Conservation (phyloP, 2,888 invertebrate genomes). For the Salticus scenicus region DNA sequence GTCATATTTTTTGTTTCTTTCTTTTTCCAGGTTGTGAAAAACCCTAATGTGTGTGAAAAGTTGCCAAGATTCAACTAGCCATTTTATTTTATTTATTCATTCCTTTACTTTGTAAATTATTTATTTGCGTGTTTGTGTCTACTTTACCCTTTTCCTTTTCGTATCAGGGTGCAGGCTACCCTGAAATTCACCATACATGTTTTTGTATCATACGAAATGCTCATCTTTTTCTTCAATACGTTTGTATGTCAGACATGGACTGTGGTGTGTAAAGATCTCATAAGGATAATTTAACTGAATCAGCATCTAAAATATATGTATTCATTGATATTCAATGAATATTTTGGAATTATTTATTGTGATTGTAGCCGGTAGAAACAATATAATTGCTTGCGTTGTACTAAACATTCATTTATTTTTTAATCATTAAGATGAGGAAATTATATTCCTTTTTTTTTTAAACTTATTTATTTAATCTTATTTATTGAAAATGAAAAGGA, state of each 20-base stretch:
- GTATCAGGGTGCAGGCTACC: background rate
- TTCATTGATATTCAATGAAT: background rate
- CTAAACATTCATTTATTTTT: no score
- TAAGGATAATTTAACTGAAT: background rate
- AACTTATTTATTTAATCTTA: no score
- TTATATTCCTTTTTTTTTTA: no score
- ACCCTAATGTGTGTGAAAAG: background rate
- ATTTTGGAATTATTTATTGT: background rate
- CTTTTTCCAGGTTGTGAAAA: constrained; percentile 16
- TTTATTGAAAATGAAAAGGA: no score
- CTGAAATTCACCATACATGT: background rate
- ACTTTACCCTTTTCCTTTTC: background rate
- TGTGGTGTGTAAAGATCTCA: background rate
- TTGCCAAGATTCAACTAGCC: constrained; percentile 12
- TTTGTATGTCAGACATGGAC: no score
- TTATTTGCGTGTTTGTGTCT: constrained; percentile 1
- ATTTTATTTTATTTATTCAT: background rate
- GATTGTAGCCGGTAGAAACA: background rate
- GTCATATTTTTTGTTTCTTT: background rate
- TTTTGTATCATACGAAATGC: background rate
- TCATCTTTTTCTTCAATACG: background rate
- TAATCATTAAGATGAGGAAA: no score
- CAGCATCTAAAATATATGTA: background rate
- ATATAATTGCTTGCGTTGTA: no score
- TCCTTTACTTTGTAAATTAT: constrained; percentile 9